phyloP scores from a whole-genome alignment of 2,797 vertebrate genomes.

The Antrozous pallidus region DNA sequence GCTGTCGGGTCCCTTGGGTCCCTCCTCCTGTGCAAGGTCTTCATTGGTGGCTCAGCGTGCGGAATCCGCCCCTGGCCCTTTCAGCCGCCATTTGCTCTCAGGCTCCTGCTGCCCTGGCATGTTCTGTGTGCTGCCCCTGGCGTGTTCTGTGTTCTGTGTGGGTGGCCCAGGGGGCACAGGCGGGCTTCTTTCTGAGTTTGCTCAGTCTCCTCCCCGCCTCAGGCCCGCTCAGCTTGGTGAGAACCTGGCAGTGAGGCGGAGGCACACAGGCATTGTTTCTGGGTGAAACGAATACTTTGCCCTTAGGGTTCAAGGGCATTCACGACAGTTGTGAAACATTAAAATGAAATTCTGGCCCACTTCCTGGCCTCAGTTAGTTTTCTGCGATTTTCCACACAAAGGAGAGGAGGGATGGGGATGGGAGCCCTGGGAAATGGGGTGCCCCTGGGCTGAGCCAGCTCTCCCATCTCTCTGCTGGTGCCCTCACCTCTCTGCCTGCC shows the following conservation, averaged over 20 bases:
- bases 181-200: background rate
- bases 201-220: accelerated
- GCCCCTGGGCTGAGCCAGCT: accelerated
- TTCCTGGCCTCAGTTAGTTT: background rate
- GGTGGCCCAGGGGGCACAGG: background rate
- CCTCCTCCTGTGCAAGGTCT: background rate
- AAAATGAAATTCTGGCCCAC: background rate
- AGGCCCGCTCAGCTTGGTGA: background rate
- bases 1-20: background rate
- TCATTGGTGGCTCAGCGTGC: background rate
- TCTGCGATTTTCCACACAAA: background rate
- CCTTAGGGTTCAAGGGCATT: background rate
- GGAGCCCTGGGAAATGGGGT: background rate
- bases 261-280: accelerated
- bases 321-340: background rate
- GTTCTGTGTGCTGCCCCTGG: no score
- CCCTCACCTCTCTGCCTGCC: background rate
- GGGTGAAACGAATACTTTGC: accelerated
- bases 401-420: background rate
- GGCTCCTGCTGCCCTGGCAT: background rate
- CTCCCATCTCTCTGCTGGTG: background rate
- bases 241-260: accelerated
- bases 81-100: accelerated
- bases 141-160: background rate
- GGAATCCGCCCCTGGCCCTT: background rate